phyloP scores from a whole-genome alignment of 2,113 vertebrate genomes.

The Rhadina sibilatrix region DNA sequence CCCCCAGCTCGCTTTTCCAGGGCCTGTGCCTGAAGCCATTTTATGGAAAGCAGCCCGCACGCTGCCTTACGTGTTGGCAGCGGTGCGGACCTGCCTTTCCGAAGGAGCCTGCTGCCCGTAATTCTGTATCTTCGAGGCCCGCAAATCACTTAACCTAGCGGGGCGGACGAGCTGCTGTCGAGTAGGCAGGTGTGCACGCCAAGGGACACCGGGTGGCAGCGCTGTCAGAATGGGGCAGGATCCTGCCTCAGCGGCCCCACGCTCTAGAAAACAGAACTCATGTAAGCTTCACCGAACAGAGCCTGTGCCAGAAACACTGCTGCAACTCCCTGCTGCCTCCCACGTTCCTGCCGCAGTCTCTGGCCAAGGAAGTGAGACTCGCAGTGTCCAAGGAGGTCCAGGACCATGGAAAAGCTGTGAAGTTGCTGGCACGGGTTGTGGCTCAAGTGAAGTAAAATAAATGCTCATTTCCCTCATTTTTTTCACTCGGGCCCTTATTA shows the following conservation, averaged over 20 bases:
- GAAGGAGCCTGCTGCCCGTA: not conserved
- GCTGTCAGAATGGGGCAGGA: not conserved
- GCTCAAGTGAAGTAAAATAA: not conserved
- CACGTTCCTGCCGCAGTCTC: not conserved
- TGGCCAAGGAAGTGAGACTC: rapidly evolving
- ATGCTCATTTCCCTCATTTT: not conserved
- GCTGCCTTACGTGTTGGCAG: not conserved
- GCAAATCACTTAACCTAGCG: not conserved
- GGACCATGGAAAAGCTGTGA: not conserved
- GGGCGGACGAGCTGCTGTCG: not conserved
- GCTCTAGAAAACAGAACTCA: rapidly evolving
- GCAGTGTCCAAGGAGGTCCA: rapidly evolving
- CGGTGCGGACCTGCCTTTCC: not conserved
- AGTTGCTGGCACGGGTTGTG: not conserved
- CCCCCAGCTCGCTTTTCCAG: not conserved
- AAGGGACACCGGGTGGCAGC: not conserved
- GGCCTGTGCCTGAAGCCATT: constrained; percentile 11
- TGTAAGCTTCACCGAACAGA: not conserved
- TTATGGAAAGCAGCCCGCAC: not conserved
- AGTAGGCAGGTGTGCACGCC: not conserved
- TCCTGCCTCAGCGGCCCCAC: not conserved
- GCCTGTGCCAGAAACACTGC: not conserved
- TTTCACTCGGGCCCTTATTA: not conserved
- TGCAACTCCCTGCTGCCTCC: not conserved
- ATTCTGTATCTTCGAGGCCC: not conserved